These are phyloP conservation scores for Heliothis peltigera DNA, from an alignment of 2,888 invertebrate genomes.

Conservation along the genomic window DNA sequence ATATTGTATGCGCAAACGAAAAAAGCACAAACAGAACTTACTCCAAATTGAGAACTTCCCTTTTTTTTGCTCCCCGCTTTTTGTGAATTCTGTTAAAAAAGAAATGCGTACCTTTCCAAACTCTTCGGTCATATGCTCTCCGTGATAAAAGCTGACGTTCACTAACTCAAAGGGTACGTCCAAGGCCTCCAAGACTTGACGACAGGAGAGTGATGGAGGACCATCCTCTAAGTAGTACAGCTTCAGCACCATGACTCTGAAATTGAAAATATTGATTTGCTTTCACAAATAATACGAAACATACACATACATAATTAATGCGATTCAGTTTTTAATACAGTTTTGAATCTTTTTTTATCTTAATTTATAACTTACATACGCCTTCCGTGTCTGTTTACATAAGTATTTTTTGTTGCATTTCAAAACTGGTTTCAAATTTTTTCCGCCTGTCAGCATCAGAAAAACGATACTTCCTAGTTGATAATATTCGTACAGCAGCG, in stretches of 20 bases:
- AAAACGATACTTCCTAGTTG: neutral
- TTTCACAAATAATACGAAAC: neutral
- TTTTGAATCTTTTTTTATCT: neutral
- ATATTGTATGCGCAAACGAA: no score
- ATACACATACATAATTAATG: neutral
- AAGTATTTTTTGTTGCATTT: neutral
- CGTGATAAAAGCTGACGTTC: constrained; percentile 92
- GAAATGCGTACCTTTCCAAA: constrained; percentile 90
- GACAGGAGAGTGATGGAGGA: constrained; percentile 93
- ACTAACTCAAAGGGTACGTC: constrained; percentile 91
- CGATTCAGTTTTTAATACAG: neutral
- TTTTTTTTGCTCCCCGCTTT: no score
- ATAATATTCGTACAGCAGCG: no score
- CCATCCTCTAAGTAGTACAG: constrained; percentile 94
- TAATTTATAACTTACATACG: neutral
- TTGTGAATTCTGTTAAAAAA: no score
- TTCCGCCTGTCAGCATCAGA: neutral
- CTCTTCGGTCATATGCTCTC: constrained; percentile 93
- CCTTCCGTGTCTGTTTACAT: neutral
- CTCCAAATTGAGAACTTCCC: no score
- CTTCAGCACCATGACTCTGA: constrained; percentile 87
- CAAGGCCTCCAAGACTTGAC: constrained; percentile 91
- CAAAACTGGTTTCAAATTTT: neutral
- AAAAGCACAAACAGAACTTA: no score
- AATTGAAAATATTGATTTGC: constrained; percentile 28